phyloP scores from a whole-genome alignment of 2,797 vertebrate species.

The Miichthys miiuy region DNA sequence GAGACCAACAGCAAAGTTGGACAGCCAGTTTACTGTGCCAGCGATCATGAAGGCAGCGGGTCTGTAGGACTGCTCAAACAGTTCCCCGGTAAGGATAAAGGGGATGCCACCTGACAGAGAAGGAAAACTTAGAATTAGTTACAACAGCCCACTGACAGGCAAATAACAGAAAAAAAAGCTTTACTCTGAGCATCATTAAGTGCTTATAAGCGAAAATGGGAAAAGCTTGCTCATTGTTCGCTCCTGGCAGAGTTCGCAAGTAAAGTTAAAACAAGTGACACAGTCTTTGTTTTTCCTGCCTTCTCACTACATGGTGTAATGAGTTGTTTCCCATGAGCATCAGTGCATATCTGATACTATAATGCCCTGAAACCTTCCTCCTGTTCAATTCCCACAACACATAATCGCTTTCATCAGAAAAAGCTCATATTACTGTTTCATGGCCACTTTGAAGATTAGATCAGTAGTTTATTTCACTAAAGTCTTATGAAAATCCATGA shows the following conservation, averaged over 20 bases:
- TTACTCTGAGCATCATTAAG: background rate
- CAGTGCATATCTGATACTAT: background rate
- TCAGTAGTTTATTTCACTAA: constrained; percentile 8
- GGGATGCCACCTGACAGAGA: constrained; percentile 91
- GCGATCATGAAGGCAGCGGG: constrained; percentile 93
- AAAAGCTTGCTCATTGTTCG: background rate
- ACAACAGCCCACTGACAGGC: background rate
- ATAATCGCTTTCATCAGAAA: constrained; percentile 1
- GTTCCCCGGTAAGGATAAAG: constrained; percentile 92
- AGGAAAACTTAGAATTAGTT: constrained; percentile 4
- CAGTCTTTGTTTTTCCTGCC: background rate
- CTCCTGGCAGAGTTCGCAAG: too few species aligned
- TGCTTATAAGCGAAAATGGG: background rate
- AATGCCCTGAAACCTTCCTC: background rate
- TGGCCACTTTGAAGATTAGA: background rate
- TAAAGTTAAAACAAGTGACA: background rate
- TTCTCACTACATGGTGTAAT: background rate
- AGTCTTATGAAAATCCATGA: background rate
- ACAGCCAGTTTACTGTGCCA: constrained; percentile 93
- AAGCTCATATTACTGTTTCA: background rate
- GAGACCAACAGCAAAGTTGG: constrained; percentile 92
- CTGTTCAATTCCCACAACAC: background rate
- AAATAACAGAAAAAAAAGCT: constrained; percentile 20
- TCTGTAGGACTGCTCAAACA: constrained; percentile 93
- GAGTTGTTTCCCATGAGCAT: constrained; percentile 3